Conservation (phyloP, 2,888 invertebrate genomes). For the Drosophila mulleri region DNA sequence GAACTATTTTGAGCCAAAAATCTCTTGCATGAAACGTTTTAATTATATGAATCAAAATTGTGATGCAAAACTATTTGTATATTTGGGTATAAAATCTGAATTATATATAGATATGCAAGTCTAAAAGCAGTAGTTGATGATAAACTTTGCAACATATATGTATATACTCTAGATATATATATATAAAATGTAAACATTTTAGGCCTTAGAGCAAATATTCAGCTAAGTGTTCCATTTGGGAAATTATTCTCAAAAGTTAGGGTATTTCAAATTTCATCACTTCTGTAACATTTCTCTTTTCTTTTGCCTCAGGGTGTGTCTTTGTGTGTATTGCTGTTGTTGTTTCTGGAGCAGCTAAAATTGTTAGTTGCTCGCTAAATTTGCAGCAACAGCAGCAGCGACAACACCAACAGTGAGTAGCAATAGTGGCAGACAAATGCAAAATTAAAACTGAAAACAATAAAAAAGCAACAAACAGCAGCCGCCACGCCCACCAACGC, state of each 20-base stretch:
- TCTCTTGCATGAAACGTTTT: not conserved
- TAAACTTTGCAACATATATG: not conserved
- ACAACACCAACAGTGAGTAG: conserved; percentile 31
- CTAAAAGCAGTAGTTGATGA: not conserved
- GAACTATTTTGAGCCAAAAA: not conserved
- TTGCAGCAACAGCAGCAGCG: conserved; percentile 42
- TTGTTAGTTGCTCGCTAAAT: conserved; percentile 80
- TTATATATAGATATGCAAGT: not conserved
- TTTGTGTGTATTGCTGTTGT: conserved; percentile 6
- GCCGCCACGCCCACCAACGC: conserved; percentile 25
- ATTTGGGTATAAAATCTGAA: not conserved
- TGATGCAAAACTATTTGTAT: not conserved
- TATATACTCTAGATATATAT: too few species aligned
- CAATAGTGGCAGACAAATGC: conserved; percentile 9
- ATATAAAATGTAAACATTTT: too few species aligned
- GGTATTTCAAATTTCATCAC: conserved; percentile 12
- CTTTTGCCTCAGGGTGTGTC: conserved; percentile 44
- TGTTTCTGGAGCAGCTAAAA: conserved; percentile 79
- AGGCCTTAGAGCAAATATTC: too few species aligned
- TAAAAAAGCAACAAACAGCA: not conserved
- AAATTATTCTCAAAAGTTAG: not conserved
- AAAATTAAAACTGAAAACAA: conserved; percentile 13
- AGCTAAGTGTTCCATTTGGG: too few species aligned
- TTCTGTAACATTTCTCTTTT: conserved; percentile 1
- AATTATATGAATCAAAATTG: not conserved